phyloP scores from a whole-genome alignment of 2,888 invertebrate genomes.

The Acrobasis consociella region DNA sequence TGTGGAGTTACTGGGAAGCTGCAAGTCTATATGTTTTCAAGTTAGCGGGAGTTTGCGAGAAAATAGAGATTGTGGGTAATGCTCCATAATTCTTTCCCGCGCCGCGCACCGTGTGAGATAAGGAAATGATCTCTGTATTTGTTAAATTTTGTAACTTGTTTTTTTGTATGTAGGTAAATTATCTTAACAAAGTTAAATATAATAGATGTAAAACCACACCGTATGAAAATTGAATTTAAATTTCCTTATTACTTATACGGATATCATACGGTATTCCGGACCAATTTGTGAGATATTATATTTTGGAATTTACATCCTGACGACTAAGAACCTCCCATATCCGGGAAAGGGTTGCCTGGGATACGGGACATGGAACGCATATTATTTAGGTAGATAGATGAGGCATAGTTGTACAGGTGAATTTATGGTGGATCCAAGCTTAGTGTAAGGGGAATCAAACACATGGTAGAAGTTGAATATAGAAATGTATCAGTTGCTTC shows the following conservation, averaged over 20 bases:
- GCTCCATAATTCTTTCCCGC: conserved; percentile 2
- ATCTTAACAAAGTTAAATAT: too few species aligned
- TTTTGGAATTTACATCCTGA: conserved; percentile 24
- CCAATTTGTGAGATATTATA: not conserved
- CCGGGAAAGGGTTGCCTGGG: conserved; percentile 15
- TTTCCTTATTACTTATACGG: too few species aligned
- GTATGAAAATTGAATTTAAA: not conserved
- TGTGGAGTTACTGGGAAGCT: conserved; percentile 50
- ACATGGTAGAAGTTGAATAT: too few species aligned
- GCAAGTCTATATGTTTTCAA: conserved; percentile 50
- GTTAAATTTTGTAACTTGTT: not conserved
- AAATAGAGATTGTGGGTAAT: conserved; percentile 51
- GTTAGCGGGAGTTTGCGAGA: conserved; percentile 48
- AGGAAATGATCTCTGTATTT: conserved; percentile 2
- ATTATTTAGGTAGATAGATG: conserved; percentile 1
- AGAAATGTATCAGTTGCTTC: too few species aligned
- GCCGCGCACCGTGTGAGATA: not conserved
- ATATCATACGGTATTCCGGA: conserved; percentile 22
- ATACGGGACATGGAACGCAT: not conserved
- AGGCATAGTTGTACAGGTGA: conserved; percentile 7
- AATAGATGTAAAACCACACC: too few species aligned
- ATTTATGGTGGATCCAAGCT: conserved; percentile 29
- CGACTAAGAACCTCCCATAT: conserved; percentile 29
- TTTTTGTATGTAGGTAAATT: too few species aligned
- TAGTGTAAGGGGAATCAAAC: too few species aligned